Evolutionary conservation across 2,888 invertebrate species (phyloP).

Genomic region (Podabrus alpinus): DNA sequence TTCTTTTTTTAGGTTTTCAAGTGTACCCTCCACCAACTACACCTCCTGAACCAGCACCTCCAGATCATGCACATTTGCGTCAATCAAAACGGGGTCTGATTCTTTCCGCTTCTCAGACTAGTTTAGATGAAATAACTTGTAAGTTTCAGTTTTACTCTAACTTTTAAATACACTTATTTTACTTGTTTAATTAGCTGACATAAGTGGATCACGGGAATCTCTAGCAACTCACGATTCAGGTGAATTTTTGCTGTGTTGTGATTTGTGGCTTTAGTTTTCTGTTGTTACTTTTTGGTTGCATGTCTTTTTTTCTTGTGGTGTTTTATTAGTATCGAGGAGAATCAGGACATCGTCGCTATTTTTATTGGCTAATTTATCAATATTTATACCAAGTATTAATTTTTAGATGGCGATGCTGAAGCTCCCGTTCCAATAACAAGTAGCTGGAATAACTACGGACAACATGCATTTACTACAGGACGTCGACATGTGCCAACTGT

Average conservation of each 20-base stretch:
- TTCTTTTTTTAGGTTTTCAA: slow-evolving; percentile 66
- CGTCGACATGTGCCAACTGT: slow-evolving; percentile 63
- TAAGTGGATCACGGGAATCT: slow-evolving; percentile 80
- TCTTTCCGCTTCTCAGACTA: slow-evolving; percentile 64
- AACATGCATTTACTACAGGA: slow-evolving; percentile 74
- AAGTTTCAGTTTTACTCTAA: slow-evolving; percentile 43
- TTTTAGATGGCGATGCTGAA: slow-evolving; percentile 50
- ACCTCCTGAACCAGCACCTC: slow-evolving; percentile 83
- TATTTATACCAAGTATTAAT: slow-evolving; percentile 7
- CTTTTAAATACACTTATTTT: slow-evolving; percentile 10
- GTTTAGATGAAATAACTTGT: slow-evolving; percentile 70
- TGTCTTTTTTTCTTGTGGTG: not conserved
- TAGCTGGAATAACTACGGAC: slow-evolving; percentile 68
- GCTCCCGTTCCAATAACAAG: slow-evolving; percentile 53
- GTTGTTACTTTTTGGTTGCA: slow-evolving; percentile 4
- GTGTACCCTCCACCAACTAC: slow-evolving; percentile 84
- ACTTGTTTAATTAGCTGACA: slow-evolving; percentile 63
- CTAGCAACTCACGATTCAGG: slow-evolving; percentile 82
- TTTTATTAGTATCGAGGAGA: not conserved
- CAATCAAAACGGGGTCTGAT: slow-evolving; percentile 57
- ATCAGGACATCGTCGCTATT: not conserved
- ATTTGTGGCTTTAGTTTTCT: slow-evolving; percentile 8
- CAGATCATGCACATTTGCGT: slow-evolving; percentile 65
- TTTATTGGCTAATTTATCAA: not conserved
- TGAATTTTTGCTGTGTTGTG: slow-evolving; percentile 51